These are phyloP conservation scores for Vanessa tameamea DNA, from an alignment of 1,140 invertebrate genomes.

Conservation along the genomic window DNA sequence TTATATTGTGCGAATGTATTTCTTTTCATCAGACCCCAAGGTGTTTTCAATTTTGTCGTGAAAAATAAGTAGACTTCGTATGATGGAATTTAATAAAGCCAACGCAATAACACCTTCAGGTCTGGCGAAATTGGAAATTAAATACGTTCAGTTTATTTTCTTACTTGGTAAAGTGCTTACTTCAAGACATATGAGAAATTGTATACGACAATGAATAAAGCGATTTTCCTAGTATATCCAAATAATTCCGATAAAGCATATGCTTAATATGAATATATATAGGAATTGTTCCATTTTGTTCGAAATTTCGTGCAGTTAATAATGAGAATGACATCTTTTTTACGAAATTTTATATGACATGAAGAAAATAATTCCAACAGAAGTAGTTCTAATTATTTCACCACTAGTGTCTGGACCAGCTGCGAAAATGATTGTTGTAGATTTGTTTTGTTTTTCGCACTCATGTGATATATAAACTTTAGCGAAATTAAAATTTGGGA, in stretches of 20 bases:
- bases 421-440: conserved; percentile 21
- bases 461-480: conserved; percentile 27
- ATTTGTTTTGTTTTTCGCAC: conserved; percentile 23
- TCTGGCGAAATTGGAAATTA: conserved; percentile 66
- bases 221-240: background rate
- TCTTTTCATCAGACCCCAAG: conserved; percentile 51
- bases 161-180: conserved; percentile 3
- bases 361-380: background rate
- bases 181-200: background rate
- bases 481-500: conserved; percentile 25
- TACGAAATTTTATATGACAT: too few relatives aligned
- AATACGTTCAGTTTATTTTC: conserved; percentile 33
- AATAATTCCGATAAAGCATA: background rate
- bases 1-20: conserved; percentile 72
- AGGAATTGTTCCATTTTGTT: too few relatives aligned
- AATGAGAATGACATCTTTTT: too few relatives aligned
- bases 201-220: background rate
- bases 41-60: conserved; percentile 74
- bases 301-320: too few relatives aligned
- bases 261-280: too few relatives aligned
- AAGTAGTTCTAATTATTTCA: conserved; percentile 12
- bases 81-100: conserved; percentile 67
- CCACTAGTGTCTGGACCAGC: conserved; percentile 15
- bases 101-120: conserved; percentile 54
- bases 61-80: conserved; percentile 59